Base-by-base conservation (phyloP, 2,113 vertebrate species). In the Colaptes auratus region DNA sequence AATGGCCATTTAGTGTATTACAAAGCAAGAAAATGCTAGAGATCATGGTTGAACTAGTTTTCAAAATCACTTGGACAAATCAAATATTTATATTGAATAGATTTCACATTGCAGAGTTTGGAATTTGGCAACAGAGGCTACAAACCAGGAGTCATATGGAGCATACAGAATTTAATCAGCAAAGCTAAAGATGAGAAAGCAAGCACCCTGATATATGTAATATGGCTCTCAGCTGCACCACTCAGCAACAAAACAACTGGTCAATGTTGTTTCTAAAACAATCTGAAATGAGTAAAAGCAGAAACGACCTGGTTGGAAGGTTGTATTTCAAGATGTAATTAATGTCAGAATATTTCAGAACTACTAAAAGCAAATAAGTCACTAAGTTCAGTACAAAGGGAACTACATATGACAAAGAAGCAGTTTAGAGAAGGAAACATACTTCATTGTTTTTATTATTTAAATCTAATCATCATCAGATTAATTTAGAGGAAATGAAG, bases 311-410 rank as follows among this genome's bases (percentile, higher is more conserved):
- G 95, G 69, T 80, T 92, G 56, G 71, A 93, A 84, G 82, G 64
- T 83, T 93, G 80, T 95, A 95, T 96, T 97, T 97, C 95, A 96
- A 96, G 97, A 95, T 89, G 73, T 65, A 97, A 97, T 96, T 97
- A 96, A 85, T 86, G 94, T 94, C 78, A 96, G 94, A 86, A 91
- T 93, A 80, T 92, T 97, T 77, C 67, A 96, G 74, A 94, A 88
- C 18, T 86, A 72, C 55, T 95, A 90, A 92, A 94, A 91, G 76
- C 63, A 96, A 96, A 72, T 92, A 96, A 96, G 82, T 87, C 75
- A 88, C 56, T 60, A 82, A 67, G 75, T 90, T 96, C 77, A 96
- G 77, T 67, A 80, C 70, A 91, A 95, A 97, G 53, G 85, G 80
- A 96, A 96, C 69, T 52, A 89, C 31, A 82, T 39, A 76, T 65